A percentile compares a stretch with the other conserved stretches of the same genome.
phyloP scores from a whole-genome alignment of 2,888 invertebrate genomes.

The Diaphora mendica region DNA sequence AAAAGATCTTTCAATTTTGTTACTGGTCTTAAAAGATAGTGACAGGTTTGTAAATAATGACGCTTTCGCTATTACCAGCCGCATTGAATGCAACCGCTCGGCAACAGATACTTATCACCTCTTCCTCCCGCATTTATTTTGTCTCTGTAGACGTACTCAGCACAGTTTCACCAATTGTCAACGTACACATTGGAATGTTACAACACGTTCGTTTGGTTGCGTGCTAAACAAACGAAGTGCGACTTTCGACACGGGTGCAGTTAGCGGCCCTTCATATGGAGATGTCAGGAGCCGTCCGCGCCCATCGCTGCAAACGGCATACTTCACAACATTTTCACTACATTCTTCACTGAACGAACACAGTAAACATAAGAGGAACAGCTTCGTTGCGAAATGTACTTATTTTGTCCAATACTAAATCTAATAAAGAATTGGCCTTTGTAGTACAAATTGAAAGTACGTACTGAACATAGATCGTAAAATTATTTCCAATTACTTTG shows the following conservation, averaged over 20 bases:
- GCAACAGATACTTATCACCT: slow-evolving; percentile 45
- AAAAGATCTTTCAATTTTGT: not conserved
- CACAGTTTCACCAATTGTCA: slow-evolving; percentile 78
- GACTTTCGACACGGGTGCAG: slow-evolving; percentile 75
- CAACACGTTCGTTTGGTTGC: slow-evolving; percentile 71
- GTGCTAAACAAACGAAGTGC: slow-evolving; percentile 76
- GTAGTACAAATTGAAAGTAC: slow-evolving; percentile 38
- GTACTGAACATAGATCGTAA: slow-evolving; percentile 35
- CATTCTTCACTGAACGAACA: slow-evolving; percentile 60
- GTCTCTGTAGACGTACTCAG: slow-evolving; percentile 54
- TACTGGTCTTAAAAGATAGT: not conserved
- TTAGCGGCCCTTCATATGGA: slow-evolving; percentile 76
- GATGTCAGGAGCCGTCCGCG: slow-evolving; percentile 57
- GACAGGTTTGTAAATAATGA: not conserved
- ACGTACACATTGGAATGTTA: slow-evolving; percentile 66
- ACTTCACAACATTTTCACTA: slow-evolving; percentile 69
- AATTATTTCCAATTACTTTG: slow-evolving; percentile 46
- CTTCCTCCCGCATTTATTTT: slow-evolving; percentile 54
- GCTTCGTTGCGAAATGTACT: slow-evolving; percentile 25
- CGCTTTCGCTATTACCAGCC: slow-evolving; percentile 21
- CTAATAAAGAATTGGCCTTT: slow-evolving; percentile 29
- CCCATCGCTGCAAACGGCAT: slow-evolving; percentile 54
- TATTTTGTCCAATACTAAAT: slow-evolving; percentile 28
- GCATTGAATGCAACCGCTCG: slow-evolving; percentile 19
- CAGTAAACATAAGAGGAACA: slow-evolving; percentile 33